A percentile compares a stretch with the other conserved stretches of the same genome.
phyloP scores from a whole-genome alignment of 2,797 vertebrate genomes.

The Rhynchonycteris naso region DNA sequence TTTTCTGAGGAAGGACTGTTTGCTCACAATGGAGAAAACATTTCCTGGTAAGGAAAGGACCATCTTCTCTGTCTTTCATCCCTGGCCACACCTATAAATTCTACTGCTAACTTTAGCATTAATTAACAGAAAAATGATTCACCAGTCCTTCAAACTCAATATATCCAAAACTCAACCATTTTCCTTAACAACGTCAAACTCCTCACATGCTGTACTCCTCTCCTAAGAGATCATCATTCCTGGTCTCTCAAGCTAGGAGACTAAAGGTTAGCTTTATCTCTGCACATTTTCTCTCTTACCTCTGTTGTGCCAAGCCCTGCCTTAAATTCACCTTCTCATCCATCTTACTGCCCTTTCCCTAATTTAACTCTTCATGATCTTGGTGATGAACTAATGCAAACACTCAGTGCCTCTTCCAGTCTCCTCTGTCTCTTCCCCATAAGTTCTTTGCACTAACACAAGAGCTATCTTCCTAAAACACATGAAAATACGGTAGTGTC shows the following conservation, averaged over 20 bases:
- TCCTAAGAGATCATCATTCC: neutral
- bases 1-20: neutral
- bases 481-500: neutral
- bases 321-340: neutral
- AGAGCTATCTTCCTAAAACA: neutral
- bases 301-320: neutral
- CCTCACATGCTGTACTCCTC: neutral
- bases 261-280: neutral
- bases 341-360: neutral
- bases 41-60: neutral
- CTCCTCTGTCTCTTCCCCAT: neutral
- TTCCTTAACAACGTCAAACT: neutral
- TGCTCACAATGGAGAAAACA: neutral
- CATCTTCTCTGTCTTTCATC: neutral
- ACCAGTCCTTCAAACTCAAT: neutral
- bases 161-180: neutral
- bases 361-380: neutral
- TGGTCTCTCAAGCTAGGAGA: neutral
- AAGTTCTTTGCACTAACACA: neutral
- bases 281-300: neutral
- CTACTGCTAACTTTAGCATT: neutral
- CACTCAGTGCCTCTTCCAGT: neutral
- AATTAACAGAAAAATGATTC: constrained; percentile 34
- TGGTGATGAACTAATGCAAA: neutral
- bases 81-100: neutral